A percentile compares a stretch with the other conserved stretches of the same genome.
These are phyloP conservation scores for Corbicula japonica DNA, from an alignment of 2,888 invertebrate species.

Conservation along the genomic window DNA sequence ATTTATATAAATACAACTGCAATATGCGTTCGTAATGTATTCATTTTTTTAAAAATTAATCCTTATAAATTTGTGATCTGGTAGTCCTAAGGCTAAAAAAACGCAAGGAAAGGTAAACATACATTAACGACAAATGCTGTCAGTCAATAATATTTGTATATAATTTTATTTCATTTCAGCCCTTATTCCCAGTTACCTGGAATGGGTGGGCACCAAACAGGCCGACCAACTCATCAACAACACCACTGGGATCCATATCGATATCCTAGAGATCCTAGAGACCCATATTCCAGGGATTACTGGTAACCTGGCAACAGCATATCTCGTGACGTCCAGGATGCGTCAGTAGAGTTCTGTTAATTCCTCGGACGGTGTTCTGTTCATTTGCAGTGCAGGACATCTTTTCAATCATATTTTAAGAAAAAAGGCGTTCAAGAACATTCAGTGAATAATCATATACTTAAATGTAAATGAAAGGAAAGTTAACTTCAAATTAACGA, in stretches of 20 bases:
- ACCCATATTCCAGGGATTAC: conserved; percentile 42
- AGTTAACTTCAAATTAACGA: background rate
- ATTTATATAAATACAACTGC: background rate
- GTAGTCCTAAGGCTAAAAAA: background rate
- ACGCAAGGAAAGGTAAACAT: background rate
- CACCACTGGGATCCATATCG: conserved; percentile 59
- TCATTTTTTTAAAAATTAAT: background rate
- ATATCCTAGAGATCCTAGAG: conserved; percentile 23
- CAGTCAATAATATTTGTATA: background rate
- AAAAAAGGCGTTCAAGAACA: background rate
- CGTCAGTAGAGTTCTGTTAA: background rate
- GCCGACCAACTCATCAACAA: conserved; percentile 45
- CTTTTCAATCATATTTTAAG: background rate
- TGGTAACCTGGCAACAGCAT: conserved; percentile 20
- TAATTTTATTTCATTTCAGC: conserved; percentile 25
- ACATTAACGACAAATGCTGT: background rate
- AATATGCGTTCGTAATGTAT: background rate
- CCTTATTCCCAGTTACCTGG: conserved; percentile 56
- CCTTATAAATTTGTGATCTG: background rate
- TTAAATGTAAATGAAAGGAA: background rate
- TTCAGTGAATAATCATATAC: background rate
- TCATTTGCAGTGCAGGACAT: background rate
- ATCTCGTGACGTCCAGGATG: background rate
- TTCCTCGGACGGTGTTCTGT: conserved; percentile 13
- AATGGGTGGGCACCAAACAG: conserved; percentile 41